Conservation (phyloP, 2,113 vertebrate species). For the Dromaius novaehollandiae region DNA sequence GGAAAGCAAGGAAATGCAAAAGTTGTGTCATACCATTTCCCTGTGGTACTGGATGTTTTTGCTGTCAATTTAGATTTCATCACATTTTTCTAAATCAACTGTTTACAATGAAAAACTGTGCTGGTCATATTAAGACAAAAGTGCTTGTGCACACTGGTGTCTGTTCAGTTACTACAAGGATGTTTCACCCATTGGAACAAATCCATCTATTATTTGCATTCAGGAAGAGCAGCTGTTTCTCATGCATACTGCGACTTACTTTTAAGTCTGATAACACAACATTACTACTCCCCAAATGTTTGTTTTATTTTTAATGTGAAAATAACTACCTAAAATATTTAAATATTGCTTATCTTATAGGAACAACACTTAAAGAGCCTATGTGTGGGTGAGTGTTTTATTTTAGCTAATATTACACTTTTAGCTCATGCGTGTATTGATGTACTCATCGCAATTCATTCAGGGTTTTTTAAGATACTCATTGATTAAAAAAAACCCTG, state of each 20-base stretch:
- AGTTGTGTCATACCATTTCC: conserved; percentile 3
- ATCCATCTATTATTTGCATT: background rate
- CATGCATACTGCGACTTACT: background rate
- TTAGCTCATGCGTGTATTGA: background rate
- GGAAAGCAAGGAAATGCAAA: background rate
- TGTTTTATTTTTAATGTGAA: background rate
- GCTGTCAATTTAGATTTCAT: conserved; percentile 1
- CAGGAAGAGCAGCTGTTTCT: background rate
- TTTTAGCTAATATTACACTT: background rate
- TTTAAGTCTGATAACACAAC: background rate
- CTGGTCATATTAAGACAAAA: background rate
- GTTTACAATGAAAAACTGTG: background rate
- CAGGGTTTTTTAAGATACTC: background rate
- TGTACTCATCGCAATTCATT: background rate
- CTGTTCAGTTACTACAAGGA: background rate
- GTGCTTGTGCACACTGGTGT: background rate
- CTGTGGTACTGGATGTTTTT: background rate
- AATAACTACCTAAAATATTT: background rate
- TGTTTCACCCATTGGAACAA: background rate
- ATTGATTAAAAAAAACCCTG: background rate
- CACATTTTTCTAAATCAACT: background rate
- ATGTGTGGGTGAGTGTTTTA: background rate
- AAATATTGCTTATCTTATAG: background rate
- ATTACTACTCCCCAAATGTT: background rate
- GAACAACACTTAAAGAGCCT: background rate